Percentiles rank a stretch among this genome's conserved stretches.
phyloP scores from a whole-genome alignment of 2,797 vertebrate genomes.

The Pseudochirops cupreus region DNA sequence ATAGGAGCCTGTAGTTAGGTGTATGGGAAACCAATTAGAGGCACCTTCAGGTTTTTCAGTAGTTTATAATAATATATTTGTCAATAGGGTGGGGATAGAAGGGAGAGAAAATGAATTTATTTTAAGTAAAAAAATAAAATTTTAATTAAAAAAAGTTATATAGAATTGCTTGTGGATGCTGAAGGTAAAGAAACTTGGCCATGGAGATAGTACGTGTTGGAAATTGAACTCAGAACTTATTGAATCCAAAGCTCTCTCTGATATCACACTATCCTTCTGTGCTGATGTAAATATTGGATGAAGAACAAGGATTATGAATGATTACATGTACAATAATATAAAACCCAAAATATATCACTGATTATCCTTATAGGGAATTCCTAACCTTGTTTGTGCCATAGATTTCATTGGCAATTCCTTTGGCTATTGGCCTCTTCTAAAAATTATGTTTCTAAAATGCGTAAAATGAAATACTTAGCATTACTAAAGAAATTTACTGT shows the following conservation, averaged over 20 bases:
- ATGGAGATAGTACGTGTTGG: not conserved
- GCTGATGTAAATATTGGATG: not conserved
- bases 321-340: not conserved
- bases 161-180: not conserved
- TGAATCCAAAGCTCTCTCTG: not conserved
- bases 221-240: not conserved
- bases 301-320: not conserved
- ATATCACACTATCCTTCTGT: not conserved
- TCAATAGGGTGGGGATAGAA: not conserved
- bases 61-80: not conserved
- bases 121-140: not conserved
- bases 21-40: not conserved
- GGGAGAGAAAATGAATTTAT: not conserved
- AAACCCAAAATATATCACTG: not conserved
- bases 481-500: not conserved
- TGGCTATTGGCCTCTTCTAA: not conserved
- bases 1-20: constrained; percentile 35
- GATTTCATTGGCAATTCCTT: not conserved
- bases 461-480: not conserved
- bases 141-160: not conserved
- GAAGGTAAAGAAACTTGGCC: not conserved
- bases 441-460: not conserved
- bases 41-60: not conserved
- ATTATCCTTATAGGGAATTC: not conserved
- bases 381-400: not conserved